Conservation (phyloP, 2,797 vertebrate species). For the Ispidina lecontei region DNA sequence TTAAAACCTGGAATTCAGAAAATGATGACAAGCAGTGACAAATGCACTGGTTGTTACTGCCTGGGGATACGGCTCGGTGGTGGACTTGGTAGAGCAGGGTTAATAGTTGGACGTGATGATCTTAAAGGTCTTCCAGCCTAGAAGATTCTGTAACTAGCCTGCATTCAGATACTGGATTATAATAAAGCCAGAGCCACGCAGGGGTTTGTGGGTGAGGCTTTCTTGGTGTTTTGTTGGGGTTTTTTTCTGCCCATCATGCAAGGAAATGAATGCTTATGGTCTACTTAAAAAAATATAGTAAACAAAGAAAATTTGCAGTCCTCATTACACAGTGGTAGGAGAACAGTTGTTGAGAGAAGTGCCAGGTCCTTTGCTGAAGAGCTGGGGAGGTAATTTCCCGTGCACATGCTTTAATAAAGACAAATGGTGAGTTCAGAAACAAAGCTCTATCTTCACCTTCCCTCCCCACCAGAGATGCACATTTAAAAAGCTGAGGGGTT, state of each 20-base stretch:
- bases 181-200: background rate
- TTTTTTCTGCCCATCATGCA: background rate
- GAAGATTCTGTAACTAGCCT: background rate
- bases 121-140: no score
- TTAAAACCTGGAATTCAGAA: background rate
- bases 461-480: background rate
- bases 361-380: background rate
- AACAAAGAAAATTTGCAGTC: background rate
- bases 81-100: no score
- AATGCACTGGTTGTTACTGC: background rate
- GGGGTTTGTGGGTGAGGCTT: background rate
- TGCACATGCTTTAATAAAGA: background rate
- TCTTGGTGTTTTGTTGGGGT: no score
- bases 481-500: background rate
- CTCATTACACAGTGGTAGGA: background rate
- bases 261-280: background rate
- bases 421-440: background rate
- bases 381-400: background rate
- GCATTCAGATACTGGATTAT: background rate
- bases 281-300: background rate
- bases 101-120: no score
- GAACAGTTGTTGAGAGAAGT: background rate
- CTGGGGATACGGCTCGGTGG: no score
- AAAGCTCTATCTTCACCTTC: background rate
- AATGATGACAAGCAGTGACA: background rate